Evolutionary conservation across 2,888 invertebrate species (phyloP).

Genomic region (Cosmorhoe ocellata): DNA sequence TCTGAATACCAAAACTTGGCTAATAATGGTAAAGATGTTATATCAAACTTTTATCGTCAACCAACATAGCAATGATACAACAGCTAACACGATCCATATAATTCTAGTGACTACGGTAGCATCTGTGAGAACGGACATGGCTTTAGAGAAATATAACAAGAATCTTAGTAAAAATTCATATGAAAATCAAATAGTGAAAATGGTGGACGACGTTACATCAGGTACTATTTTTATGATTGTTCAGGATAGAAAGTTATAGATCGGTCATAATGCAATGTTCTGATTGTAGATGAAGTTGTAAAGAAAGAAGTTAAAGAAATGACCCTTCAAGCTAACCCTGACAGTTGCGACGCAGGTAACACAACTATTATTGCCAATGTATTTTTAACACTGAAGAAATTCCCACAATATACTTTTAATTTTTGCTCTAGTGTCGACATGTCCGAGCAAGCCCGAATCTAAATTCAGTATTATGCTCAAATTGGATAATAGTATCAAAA

Average conservation of each 20-base stretch:
- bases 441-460: slow-evolving; percentile 44
- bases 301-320: slow-evolving; percentile 47
- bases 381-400: slow-evolving; percentile 1
- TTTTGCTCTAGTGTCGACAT: slow-evolving; percentile 49
- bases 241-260: neutral
- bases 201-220: slow-evolving; percentile 47
- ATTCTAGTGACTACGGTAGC: slow-evolving; percentile 14
- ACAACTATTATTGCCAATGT: neutral
- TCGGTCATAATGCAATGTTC: slow-evolving; percentile 24
- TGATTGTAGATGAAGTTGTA: slow-evolving; percentile 46
- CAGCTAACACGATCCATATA: neutral
- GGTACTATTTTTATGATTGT: slow-evolving; percentile 38
- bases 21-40: slow-evolving; percentile 5
- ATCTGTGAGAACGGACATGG: slow-evolving; percentile 1
- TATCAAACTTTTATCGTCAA: neutral
- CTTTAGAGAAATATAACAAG: slow-evolving; percentile 3
- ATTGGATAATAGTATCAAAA: slow-evolving; percentile 51
- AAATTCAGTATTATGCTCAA: slow-evolving; percentile 60
- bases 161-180: slow-evolving; percentile 2
- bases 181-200: slow-evolving; percentile 20
- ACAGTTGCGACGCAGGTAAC: slow-evolving; percentile 50
- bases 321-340: slow-evolving; percentile 48
- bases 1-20: neutral
- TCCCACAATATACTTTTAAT: slow-evolving; percentile 27
- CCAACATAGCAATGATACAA: neutral